Conservation (phyloP, 2,888 invertebrate genomes). For the Parnassius glacialis region DNA sequence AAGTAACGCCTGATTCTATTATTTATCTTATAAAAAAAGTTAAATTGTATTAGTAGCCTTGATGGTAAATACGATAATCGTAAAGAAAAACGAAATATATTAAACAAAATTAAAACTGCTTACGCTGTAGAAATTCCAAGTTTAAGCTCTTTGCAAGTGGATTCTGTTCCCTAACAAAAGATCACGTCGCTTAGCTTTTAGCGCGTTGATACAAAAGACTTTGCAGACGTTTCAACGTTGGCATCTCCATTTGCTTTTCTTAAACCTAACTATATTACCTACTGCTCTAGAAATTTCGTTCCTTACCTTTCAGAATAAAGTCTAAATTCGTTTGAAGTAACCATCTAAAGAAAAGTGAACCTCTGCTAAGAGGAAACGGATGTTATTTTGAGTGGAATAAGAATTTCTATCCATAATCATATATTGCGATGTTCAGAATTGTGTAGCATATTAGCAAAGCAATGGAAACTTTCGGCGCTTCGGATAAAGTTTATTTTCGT, state of each 20-base stretch:
- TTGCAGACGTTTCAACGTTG: constrained; percentile 39
- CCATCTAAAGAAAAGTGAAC: constrained; percentile 47
- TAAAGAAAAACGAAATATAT: constrained; percentile 16
- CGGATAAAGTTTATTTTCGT: constrained; percentile 35
- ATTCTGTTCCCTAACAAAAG: constrained; percentile 33
- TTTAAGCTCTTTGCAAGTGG: constrained; percentile 30
- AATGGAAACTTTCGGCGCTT: constrained; percentile 33
- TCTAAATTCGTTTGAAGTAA: constrained; percentile 27
- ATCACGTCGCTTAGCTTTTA: constrained; percentile 43
- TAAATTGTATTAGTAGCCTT: too few relatives aligned
- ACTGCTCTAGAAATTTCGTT: constrained; percentile 30
- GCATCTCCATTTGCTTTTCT: constrained; percentile 44
- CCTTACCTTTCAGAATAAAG: constrained; percentile 27
- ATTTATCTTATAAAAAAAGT: too few relatives aligned
- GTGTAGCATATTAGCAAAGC: constrained; percentile 30
- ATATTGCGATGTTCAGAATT: constrained; percentile 61
- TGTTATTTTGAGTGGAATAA: constrained; percentile 78
- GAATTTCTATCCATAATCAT: constrained; percentile 72
- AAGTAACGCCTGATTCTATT: too few relatives aligned
- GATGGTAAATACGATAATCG: not conserved
- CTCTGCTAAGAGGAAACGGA: constrained; percentile 73
- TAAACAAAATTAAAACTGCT: constrained; percentile 23
- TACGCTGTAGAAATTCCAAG: constrained; percentile 22
- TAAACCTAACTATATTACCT: constrained; percentile 35
- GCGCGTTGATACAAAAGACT: constrained; percentile 51